These are phyloP conservation scores for Anarrhichthys ocellatus DNA, from an alignment of 2,113 vertebrate species.

Conservation along the genomic window DNA sequence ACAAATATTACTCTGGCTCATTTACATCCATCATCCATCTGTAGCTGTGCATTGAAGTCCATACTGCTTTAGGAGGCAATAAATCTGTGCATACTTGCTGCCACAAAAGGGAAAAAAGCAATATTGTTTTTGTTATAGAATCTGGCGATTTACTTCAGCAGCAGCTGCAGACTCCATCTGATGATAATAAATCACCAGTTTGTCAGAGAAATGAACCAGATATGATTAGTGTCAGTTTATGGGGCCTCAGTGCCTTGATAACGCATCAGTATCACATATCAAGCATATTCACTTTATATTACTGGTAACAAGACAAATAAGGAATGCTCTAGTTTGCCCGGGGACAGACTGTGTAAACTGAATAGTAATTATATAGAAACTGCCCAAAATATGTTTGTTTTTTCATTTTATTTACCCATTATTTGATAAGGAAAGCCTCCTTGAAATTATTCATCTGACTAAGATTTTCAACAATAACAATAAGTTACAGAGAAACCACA, in stretches of 20 bases:
- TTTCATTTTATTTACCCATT: background rate
- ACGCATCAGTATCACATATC: constrained; percentile 9
- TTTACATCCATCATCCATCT: constrained; percentile 33
- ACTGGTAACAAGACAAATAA: background rate
- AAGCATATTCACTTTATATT: constrained; percentile 27
- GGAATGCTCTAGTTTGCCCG: background rate
- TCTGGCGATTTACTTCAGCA: constrained; percentile 12
- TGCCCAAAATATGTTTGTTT: background rate
- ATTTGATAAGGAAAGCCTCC: background rate
- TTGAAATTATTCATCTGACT: background rate
- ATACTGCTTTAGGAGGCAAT: constrained; percentile 23
- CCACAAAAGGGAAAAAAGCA: background rate
- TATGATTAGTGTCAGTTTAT: constrained; percentile 34
- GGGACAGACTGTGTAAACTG: background rate
- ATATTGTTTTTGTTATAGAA: constrained; percentile 24
- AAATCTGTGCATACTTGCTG: background rate
- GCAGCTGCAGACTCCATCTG: constrained; percentile 24
- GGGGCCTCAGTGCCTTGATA: constrained; percentile 3
- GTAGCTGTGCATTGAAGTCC: constrained; percentile 1
- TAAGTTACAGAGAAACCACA: background rate
- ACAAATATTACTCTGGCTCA: background rate
- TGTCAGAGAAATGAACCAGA: constrained; percentile 45
- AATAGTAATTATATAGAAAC: background rate
- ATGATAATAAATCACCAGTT: constrained; percentile 37
- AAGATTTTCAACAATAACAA: background rate